Percentiles rank a stretch among this genome's conserved stretches.
These are phyloP conservation scores for Prunella strophiata DNA, from an alignment of 2,797 vertebrate genomes.

Conservation along the genomic window DNA sequence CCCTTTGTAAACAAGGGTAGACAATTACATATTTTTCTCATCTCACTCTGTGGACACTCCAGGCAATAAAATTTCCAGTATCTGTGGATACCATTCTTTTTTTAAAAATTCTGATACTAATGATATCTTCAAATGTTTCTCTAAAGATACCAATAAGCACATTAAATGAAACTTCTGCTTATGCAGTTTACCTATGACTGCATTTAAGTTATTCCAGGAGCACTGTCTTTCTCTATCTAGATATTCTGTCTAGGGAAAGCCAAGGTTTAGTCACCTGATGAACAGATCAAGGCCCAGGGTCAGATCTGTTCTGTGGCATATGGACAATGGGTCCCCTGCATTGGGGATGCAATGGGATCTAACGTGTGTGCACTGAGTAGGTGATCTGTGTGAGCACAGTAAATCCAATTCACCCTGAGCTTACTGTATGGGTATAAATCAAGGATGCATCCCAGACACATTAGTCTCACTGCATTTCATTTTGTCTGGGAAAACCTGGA, in stretches of 20 bases:
- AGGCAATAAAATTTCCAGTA: not conserved
- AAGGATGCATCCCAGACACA: conserved; percentile 62
- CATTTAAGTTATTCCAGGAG: not conserved
- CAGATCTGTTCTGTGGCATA: not conserved
- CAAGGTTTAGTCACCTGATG: not conserved
- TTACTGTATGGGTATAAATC: conserved; percentile 47
- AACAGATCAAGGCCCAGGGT: not conserved
- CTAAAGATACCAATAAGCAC: not conserved
- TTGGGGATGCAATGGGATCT: not conserved
- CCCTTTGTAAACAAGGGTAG: not conserved
- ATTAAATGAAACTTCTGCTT: not conserved
- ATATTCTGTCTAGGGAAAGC: not conserved
- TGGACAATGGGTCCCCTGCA: not conserved
- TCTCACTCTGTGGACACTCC: not conserved
- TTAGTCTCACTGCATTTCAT: conserved; percentile 70
- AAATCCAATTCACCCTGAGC: conserved; percentile 16
- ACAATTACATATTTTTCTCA: not conserved
- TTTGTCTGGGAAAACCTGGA: conserved; percentile 65
- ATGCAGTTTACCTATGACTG: not conserved
- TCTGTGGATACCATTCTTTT: not conserved
- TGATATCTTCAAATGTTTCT: not conserved
- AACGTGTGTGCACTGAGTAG: not conserved
- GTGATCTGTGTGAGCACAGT: conserved; percentile 15
- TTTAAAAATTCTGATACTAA: not conserved
- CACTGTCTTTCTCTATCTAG: not conserved